Percentiles rank a stretch among this genome's conserved stretches.
phyloP scores from a whole-genome alignment of 2,888 invertebrate genomes.

The Agrochola macilenta region DNA sequence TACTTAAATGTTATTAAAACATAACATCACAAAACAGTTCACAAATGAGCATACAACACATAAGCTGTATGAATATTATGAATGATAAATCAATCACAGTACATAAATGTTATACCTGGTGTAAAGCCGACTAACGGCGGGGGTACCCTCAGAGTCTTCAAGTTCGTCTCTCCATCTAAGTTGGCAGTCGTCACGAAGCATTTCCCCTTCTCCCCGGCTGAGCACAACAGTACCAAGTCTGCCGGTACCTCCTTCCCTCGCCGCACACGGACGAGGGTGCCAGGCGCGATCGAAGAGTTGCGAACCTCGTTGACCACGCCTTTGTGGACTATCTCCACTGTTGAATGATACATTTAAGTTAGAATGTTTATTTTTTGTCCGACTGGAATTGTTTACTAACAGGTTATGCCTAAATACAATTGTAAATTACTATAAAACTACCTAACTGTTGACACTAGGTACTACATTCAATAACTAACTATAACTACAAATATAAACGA shows the following conservation, averaged over 20 bases:
- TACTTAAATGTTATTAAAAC: background rate
- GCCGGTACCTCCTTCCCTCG: constrained; percentile 95
- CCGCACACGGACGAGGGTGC: constrained; percentile 93
- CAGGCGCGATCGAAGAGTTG: constrained; percentile 92
- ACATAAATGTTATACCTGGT: constrained; percentile 75
- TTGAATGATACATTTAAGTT: background rate
- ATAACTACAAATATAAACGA: no score
- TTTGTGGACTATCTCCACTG: constrained; percentile 91
- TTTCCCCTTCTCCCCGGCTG: constrained; percentile 92
- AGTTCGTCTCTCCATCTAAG: constrained; percentile 95
- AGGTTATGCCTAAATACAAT: no score
- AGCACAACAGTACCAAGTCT: constrained; percentile 94
- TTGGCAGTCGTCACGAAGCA: constrained; percentile 96
- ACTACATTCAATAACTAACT: no score
- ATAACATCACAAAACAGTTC: constrained; percentile 20
- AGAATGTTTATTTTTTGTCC: background rate
- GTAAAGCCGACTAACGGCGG: constrained; percentile 84
- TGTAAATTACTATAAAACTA: no score
- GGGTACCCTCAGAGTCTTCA: constrained; percentile 91
- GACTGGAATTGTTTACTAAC: background rate
- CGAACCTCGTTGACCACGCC: constrained; percentile 90
- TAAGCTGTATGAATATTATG: constrained; percentile 1
- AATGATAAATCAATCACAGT: background rate
- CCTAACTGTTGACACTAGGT: no score
- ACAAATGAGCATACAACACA: constrained; percentile 20